Percentiles rank a stretch among this genome's conserved stretches.
phyloP scores from a whole-genome alignment of 1,140 invertebrate species.

The Drosophila azteca region DNA sequence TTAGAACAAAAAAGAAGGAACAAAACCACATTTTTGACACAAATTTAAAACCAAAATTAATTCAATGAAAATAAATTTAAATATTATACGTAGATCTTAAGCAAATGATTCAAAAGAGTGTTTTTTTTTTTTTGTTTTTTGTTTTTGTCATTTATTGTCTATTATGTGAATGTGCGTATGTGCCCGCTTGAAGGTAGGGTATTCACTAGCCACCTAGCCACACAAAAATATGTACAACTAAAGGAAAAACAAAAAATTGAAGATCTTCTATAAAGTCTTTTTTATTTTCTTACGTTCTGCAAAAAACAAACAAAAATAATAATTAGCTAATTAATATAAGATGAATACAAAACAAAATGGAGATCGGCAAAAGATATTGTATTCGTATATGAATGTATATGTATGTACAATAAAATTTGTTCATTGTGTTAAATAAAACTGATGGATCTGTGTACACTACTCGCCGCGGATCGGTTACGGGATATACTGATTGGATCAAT shows the following conservation, averaged over 20 bases:
- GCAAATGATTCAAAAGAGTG: conserved; percentile 19
- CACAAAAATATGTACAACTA: conserved; percentile 1
- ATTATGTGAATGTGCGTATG: conserved; percentile 7
- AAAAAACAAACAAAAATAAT: conserved; percentile 25
- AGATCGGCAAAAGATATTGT: conserved; percentile 38
- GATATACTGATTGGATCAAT: too few species aligned
- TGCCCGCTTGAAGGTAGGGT: conserved; percentile 36
- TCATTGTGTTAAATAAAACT: conserved; percentile 73
- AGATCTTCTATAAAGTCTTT: conserved; percentile 1
- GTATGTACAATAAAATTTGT: conserved; percentile 66
- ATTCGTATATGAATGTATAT: conserved; percentile 65
- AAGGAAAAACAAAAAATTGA: background rate
- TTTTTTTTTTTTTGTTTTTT: conserved; percentile 26
- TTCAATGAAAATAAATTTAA: conserved; percentile 21
- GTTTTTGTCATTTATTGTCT: too few species aligned
- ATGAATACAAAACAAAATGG: conserved; percentile 2
- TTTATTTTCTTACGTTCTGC: conserved; percentile 12
- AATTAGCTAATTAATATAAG: conserved; percentile 30
- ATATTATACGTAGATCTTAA: conserved; percentile 56
- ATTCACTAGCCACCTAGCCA: conserved; percentile 40
- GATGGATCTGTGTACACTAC: conserved; percentile 33
- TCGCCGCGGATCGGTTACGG: too few species aligned
- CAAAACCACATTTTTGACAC: conserved; percentile 15
- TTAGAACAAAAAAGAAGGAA: conserved; percentile 21
- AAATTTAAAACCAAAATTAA: conserved; percentile 25